A percentile compares a stretch with the other conserved stretches of the same genome.
These are phyloP conservation scores for Toxotes chatareus DNA, from an alignment of 2,113 vertebrate species.

Conservation along the genomic window DNA sequence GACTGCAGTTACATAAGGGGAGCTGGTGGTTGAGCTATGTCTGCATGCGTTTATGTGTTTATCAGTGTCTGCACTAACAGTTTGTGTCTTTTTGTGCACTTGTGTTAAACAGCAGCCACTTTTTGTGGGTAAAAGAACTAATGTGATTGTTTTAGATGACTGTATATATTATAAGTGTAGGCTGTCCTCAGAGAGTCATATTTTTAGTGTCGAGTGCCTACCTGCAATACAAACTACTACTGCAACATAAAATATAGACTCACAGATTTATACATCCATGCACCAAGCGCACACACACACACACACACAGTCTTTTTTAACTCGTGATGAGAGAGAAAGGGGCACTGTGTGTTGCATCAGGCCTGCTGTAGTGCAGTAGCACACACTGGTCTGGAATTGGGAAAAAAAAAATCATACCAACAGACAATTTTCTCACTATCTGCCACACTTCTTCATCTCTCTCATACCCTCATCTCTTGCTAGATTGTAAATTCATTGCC, in stretches of 20 bases:
- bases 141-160: conserved; percentile 16
- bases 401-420: neutral
- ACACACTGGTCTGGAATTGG: conserved; percentile 15
- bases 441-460: neutral
- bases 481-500: conserved; percentile 37
- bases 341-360: conserved; percentile 10
- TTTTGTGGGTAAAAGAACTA: neutral
- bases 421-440: conserved; percentile 1
- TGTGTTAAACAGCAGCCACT: conserved; percentile 12
- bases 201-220: neutral
- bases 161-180: conserved; percentile 16
- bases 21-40: conserved; percentile 49
- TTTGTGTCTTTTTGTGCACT: conserved; percentile 16
- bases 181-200: neutral
- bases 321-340: conserved; percentile 22
- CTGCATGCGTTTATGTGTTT: conserved; percentile 49
- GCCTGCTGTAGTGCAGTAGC: conserved; percentile 24
- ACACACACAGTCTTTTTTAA: conserved; percentile 1
- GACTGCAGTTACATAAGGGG: conserved; percentile 70
- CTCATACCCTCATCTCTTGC: conserved; percentile 32
- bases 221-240: conserved; percentile 19
- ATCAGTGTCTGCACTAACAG: conserved; percentile 19
- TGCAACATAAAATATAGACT: neutral
- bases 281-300: too few species aligned
- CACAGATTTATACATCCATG: neutral